Conservation (phyloP, 2,797 vertebrate genomes). For the Dendrocincla tyrannina region DNA sequence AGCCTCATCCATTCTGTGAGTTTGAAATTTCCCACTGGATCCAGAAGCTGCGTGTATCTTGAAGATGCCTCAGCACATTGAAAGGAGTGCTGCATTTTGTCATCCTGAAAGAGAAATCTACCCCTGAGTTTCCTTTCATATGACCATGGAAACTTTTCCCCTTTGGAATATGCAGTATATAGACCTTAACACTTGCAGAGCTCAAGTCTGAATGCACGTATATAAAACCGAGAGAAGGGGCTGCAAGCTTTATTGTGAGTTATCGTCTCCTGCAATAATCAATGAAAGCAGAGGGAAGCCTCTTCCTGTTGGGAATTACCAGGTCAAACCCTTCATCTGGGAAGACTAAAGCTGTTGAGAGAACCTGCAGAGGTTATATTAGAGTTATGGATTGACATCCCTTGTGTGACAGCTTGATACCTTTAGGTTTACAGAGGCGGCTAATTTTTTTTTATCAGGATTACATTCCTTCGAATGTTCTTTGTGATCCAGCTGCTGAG, state of each 20-base stretch:
- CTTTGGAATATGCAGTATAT: neutral
- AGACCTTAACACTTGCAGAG: neutral
- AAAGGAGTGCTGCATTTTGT: neutral
- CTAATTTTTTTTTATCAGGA: neutral
- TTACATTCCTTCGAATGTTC: neutral
- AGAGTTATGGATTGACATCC: neutral
- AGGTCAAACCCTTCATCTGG: neutral
- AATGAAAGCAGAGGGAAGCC: neutral
- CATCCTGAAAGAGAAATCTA: neutral
- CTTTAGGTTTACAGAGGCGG: neutral
- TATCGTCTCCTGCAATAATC: neutral
- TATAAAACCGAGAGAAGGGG: neutral
- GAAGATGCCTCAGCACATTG: neutral
- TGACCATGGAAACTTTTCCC: neutral
- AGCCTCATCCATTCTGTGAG: neutral
- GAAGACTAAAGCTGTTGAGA: conserved; percentile 3
- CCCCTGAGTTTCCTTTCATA: neutral
- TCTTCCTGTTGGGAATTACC: neutral
- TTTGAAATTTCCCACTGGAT: neutral
- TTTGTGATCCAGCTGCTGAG: neutral
- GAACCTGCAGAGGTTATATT: neutral
- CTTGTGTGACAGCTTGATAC: conserved; percentile 12
- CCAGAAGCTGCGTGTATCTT: neutral
- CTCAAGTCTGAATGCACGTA: neutral
- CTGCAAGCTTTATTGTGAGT: neutral